phyloP scores from a whole-genome alignment of 2,113 vertebrate species.

The Python bivittatus region DNA sequence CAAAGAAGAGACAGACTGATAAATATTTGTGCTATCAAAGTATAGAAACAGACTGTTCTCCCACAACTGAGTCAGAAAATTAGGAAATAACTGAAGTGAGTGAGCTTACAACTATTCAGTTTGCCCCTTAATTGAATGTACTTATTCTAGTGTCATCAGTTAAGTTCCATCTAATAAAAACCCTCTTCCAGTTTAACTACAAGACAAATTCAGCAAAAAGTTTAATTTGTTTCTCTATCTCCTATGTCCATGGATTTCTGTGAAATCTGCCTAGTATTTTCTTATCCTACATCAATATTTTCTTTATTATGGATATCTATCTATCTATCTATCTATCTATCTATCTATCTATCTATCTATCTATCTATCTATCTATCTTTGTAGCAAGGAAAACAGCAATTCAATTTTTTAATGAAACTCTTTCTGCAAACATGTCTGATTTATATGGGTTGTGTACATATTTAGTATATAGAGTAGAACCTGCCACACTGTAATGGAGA shows the following conservation, averaged over 20 bases:
- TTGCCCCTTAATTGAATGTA: neutral
- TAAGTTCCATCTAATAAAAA: neutral
- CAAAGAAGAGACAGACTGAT: neutral
- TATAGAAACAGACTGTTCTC: neutral
- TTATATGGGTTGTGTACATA: neutral
- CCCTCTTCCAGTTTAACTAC: neutral
- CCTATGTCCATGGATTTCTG: neutral
- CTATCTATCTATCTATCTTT: neutral
- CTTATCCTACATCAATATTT: too few species aligned
- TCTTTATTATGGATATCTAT: too few species aligned
- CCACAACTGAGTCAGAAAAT: neutral
- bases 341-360: too few species aligned
- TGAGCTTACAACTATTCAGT: neutral
- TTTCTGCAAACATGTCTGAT: neutral
- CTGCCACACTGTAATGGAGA: too few species aligned
- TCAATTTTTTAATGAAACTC: neutral
- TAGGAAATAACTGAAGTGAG: too few species aligned
- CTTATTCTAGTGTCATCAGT: neutral
- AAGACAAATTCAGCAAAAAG: neutral
- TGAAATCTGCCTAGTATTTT: neutral
- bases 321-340: too few species aligned
- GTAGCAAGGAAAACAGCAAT: neutral
- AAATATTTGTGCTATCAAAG: neutral
- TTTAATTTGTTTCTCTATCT: neutral
- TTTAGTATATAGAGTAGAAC: neutral